Evolutionary conservation across 2,888 invertebrate species (phyloP), one percentile per base, ranked within the genome.

Genomic region (Galeruca laticollis): DNA sequence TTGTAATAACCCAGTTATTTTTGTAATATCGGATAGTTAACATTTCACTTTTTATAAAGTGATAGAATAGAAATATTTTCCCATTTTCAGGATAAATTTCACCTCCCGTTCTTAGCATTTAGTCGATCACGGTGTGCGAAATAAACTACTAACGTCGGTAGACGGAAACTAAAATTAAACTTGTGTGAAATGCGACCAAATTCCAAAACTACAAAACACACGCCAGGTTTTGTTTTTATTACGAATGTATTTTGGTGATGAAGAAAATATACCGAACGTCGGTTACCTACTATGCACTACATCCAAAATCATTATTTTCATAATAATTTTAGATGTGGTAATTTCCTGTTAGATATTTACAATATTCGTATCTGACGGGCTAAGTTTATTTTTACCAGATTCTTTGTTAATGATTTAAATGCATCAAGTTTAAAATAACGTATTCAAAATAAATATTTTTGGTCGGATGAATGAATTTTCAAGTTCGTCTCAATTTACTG

Each of bases 111-210:
- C n/a, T n/a, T 9, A 5, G 9, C 1, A 1, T 47, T 4, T 18
- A 47, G 9, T 18, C 8, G 8, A 18, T n/a, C 15, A 47, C 15
- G 15, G 35, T 65, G 57, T 65, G 65, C 65, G 49, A 56, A 59
- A 64, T 54, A 40, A 47, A 31, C 40, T 54, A 43, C 40, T 40
- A 43, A 11, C 11, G 31, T 33, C 63, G 54, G 63, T 66, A 70
- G 57, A 67, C 60, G 62, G 59, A 57, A 67, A 70, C 70, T 67
- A 70, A 70, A 70, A 63, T 70, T 67, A 70, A 70, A 67, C 70
- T 10, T 47, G 40, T 60, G 60, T 67, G 67, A 67, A 70, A 70
- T 47, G 67, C 60, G 61, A 62, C 63, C 67, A 59, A 70, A 73
- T 73, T 73, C 70, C 70, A 47, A 56, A 63, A 62, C 73, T 70